Percentiles rank a stretch among this genome's conserved stretches.
These are phyloP conservation scores for Pterocles gutturalis DNA, from an alignment of 2,113 vertebrate species.

Conservation along the genomic window DNA sequence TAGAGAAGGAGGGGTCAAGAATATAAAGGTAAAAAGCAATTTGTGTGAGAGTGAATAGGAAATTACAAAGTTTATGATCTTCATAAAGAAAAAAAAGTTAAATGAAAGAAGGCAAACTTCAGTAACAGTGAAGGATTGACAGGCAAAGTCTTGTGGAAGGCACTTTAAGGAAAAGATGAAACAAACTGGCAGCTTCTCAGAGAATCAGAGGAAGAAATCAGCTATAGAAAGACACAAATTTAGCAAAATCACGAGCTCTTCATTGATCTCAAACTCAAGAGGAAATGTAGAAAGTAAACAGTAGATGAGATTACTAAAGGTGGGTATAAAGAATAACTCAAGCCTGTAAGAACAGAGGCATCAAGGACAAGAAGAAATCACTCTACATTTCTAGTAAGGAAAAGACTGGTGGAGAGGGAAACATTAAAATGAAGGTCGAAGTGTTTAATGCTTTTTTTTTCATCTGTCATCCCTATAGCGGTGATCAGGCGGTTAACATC, in stretches of 20 bases:
- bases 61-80: background rate
- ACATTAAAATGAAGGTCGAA: background rate
- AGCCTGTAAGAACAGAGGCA: background rate
- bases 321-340: background rate
- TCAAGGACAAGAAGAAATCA: background rate
- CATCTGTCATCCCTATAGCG: background rate
- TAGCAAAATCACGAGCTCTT: background rate
- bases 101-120: background rate
- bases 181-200: background rate
- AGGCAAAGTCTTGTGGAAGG: background rate
- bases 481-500: slow-evolving; percentile 14
- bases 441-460: background rate
- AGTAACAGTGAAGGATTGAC: background rate
- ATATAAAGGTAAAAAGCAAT: background rate
- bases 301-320: background rate
- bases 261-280: background rate
- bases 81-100: background rate
- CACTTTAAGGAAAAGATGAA: background rate
- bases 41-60: background rate
- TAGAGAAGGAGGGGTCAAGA: background rate
- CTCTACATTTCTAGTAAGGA: background rate
- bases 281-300: background rate
- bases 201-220: background rate
- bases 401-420: background rate
- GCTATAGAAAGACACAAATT: background rate